Evolutionary conservation across 2,113 vertebrate species (phyloP).

Genomic region (Tupaia tana): DNA sequence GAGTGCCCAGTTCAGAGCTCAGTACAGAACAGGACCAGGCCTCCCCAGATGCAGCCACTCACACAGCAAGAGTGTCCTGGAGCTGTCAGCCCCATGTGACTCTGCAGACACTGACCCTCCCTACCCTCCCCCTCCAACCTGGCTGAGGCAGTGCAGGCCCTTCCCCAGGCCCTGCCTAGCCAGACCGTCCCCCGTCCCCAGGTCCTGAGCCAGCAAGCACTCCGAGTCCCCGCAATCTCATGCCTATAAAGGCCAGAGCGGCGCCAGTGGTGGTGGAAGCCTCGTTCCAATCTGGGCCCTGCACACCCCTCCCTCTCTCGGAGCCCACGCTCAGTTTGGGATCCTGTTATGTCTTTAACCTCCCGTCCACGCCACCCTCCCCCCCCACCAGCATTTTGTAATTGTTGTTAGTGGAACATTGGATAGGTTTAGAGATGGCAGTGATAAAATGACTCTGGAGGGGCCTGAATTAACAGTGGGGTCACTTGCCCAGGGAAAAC

Average conservation of each 20-base stretch:
- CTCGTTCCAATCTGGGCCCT: constrained; percentile 41
- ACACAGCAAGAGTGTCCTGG: rapidly evolving
- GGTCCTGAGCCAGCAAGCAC: constrained; percentile 67
- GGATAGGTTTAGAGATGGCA: not conserved
- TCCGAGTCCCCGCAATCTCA: constrained; percentile 24
- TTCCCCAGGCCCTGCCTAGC: not conserved
- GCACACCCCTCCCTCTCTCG: not conserved
- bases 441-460: constrained; percentile 52
- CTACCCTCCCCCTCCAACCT: not conserved
- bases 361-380: not conserved
- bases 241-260: constrained; percentile 69
- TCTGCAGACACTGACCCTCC: not conserved
- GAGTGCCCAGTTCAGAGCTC: not conserved
- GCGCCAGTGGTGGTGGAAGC: constrained; percentile 53
- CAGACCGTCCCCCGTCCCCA: constrained; percentile 27
- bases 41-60: not conserved
- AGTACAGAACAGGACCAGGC: not conserved
- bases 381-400: not conserved
- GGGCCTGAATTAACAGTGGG: not conserved
- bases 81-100: not conserved
- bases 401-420: constrained; percentile 14
- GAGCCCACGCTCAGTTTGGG: not conserved
- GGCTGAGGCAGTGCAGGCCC: not conserved
- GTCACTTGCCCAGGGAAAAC: constrained; percentile 46
- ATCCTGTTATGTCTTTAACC: constrained; percentile 9